Base-by-base conservation (phyloP, 2,113 vertebrate species). In the Furnarius figulus region DNA sequence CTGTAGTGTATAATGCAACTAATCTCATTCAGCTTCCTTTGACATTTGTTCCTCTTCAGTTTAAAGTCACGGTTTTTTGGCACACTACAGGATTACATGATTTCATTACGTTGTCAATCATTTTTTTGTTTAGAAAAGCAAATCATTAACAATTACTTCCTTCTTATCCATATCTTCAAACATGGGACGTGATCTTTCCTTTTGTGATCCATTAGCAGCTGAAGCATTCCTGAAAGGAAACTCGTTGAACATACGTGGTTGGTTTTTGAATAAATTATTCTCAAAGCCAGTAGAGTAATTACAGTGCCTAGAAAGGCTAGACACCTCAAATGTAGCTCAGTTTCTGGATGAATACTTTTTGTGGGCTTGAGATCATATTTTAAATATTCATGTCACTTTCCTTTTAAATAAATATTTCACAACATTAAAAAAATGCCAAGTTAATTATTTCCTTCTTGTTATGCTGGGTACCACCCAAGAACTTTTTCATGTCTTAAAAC, bases 401-500 rank as follows among this genome's bases (percentile, higher is more conserved):
- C 62, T 91, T 89, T 96, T 82, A 94, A 85, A 85, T 72, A 90
- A 94, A 46, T 73, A 74, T 55, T 90, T 79, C 47, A 80, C 55
- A 93, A 71, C 72, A 93, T 65, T 76, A 89, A 91, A 67, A 30
- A 91, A 70, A 81, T 59, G 10, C 28, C 40, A 75, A 25, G 33
- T 21, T 72, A 90, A 47, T 66, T 6, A 72, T 70, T 85, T 96
- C 33, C 58, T 96, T 67, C 33, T 78, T 91, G 23, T 86, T 65
- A 67, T 63, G 61, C 80, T 40, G 42, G 84, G 42, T 63, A 71
- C 39, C 61, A 80, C 86, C 42, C 80, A 80, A 74, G 39, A 84
- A 44, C 12, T 81, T 92, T 89, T 88, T 81, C 25, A 20, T 92
- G 66, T 81, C 86, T 89, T 66, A 39, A 73, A 37, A 90, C 63